A percentile compares a stretch with the other conserved stretches of the same genome.
phyloP scores from a whole-genome alignment of 53 echinoderm and acorn worm species.

The Crossaster papposus region DNA sequence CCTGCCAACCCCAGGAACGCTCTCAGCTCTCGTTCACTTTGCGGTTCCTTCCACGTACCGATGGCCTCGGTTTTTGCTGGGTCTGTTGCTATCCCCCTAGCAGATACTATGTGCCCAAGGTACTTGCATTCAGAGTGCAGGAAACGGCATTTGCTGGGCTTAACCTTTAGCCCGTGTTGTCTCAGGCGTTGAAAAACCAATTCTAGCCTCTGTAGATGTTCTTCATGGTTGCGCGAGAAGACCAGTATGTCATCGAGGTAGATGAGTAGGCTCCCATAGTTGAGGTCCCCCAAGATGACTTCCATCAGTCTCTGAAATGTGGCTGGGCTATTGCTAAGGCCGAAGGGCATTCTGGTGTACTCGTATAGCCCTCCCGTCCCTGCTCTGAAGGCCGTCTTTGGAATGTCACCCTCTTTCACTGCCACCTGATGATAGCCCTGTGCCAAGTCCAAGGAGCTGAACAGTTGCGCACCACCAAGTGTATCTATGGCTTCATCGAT shows the following conservation, averaged over 20 bases:
- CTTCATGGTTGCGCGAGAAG: constrained; percentile 7
- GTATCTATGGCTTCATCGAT: constrained; percentile 58
- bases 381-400: constrained; percentile 72
- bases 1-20: constrained; percentile 54
- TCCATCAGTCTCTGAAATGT: constrained; percentile 38
- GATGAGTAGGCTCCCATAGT: constrained; percentile 17
- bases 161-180: not conserved
- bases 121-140: constrained; percentile 2
- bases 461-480: constrained; percentile 69
- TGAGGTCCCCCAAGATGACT: constrained; percentile 34
- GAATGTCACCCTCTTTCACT: constrained; percentile 58
- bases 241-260: constrained; percentile 10
- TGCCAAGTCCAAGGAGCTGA: constrained; percentile 76
- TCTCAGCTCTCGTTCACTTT: constrained; percentile 29
- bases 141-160: constrained; percentile 1
- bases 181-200: constrained; percentile 15
- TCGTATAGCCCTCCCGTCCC: constrained; percentile 56
- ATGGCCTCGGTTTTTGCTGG: constrained; percentile 36
- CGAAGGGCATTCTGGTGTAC: constrained; percentile 36
- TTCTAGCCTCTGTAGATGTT: constrained; percentile 7
- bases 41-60: constrained; percentile 3
- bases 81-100: constrained; percentile 23
- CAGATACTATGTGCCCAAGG: constrained; percentile 44
- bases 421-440: constrained; percentile 79
- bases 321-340: not conserved